phyloP scores from a whole-genome alignment of 2,888 invertebrate genomes.

The Xestia c-nigrum region DNA sequence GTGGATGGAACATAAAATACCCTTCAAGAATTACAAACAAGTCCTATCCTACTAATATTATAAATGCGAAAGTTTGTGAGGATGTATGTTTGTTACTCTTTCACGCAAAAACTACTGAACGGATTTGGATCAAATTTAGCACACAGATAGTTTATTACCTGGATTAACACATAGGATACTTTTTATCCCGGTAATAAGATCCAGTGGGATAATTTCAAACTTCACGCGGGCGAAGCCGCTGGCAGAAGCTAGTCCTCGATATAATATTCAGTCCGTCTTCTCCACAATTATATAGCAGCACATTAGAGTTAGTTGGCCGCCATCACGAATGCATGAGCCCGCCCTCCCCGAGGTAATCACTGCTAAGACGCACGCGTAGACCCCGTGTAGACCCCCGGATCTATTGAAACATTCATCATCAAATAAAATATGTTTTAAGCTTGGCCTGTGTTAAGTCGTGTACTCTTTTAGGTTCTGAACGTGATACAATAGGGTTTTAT shows the following conservation, averaged over 20 bases:
- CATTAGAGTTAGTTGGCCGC: constrained; percentile 57
- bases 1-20: background rate
- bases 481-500: background rate
- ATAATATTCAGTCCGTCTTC: constrained; percentile 28
- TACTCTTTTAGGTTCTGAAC: background rate
- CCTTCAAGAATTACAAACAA: background rate
- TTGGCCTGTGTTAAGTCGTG: constrained; percentile 4
- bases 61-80: no score
- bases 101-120: no score
- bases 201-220: no score
- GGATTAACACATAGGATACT: no score
- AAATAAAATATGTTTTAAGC: constrained; percentile 58
- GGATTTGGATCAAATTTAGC: no score
- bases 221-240: no score
- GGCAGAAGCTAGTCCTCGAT: no score
- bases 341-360: constrained; percentile 63
- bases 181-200: no score
- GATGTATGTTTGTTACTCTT: no score
- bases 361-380: constrained; percentile 50
- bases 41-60: no score
- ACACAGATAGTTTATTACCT: no score
- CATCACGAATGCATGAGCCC: constrained; percentile 61
- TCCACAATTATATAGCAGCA: constrained; percentile 57
- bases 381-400: constrained; percentile 26
- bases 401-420: constrained; percentile 65